Percentiles rank a stretch among this genome's conserved stretches.
These are phyloP conservation scores for Lepilemur septentrionalis DNA, from an alignment of 2,797 vertebrate species.

Conservation along the genomic window DNA sequence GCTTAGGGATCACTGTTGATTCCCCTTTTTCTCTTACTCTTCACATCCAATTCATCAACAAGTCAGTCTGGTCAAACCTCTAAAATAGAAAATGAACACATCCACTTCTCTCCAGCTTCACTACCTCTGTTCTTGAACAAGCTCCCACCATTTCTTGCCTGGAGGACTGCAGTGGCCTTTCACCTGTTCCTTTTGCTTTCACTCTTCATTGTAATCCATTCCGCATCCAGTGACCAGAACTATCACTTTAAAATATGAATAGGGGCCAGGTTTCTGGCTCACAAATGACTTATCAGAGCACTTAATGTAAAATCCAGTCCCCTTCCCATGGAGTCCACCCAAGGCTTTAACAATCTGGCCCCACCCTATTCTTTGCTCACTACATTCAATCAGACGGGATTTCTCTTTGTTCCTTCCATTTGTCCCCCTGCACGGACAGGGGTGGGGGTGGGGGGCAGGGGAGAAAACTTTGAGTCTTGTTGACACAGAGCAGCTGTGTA, in stretches of 20 bases:
- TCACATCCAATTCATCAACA: conserved; percentile 12
- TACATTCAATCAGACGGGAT: background rate
- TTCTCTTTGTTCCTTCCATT: background rate
- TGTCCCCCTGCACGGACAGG: background rate
- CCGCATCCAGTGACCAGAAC: background rate
- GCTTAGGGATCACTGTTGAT: background rate
- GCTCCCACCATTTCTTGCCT: background rate
- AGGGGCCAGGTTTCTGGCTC: background rate
- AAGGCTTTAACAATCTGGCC: background rate
- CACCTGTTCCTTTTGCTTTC: background rate
- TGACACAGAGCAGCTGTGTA: background rate
- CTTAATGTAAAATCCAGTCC: background rate
- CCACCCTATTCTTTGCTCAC: background rate
- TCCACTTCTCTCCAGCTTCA: background rate
- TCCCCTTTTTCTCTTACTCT: background rate
- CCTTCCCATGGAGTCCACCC: background rate
- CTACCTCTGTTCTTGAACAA: background rate
- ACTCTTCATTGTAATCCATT: background rate
- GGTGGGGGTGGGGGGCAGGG: background rate
- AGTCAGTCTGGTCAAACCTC: background rate
- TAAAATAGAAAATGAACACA: conserved; percentile 45
- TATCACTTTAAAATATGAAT: background rate
- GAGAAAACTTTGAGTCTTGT: background rate
- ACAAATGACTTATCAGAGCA: background rate
- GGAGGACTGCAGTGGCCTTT: background rate